Percentiles rank a stretch among this genome's conserved stretches.
phyloP scores from a whole-genome alignment of 2,797 vertebrate species.

The Sitta carolinensis region DNA sequence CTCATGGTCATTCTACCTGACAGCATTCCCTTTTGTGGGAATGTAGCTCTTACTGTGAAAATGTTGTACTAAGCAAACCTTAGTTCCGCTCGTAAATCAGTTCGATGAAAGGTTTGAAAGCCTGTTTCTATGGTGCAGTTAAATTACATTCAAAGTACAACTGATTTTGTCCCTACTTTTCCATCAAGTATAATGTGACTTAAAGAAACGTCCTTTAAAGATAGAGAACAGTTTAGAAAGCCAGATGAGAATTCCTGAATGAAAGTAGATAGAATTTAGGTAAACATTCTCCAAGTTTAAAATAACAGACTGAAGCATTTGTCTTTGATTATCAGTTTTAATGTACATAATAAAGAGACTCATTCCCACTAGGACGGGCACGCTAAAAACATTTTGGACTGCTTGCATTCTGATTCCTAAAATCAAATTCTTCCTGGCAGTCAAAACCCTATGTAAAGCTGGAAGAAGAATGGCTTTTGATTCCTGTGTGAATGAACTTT shows the following conservation, averaged over 20 bases:
- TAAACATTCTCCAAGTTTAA: constrained; percentile 25
- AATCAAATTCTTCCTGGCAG: neutral
- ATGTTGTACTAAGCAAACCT: constrained; percentile 29
- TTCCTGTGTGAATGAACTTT: neutral
- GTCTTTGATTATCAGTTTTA: constrained; percentile 40
- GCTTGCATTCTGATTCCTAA: neutral
- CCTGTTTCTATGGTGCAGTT: constrained; percentile 54
- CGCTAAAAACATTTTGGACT: neutral
- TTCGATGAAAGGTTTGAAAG: constrained; percentile 43
- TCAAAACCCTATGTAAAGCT: neutral
- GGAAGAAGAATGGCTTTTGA: neutral
- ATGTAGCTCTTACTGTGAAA: constrained; percentile 54
- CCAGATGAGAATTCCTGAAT: constrained; percentile 16
- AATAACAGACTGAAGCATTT: constrained; percentile 13
- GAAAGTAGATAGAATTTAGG: constrained; percentile 17
- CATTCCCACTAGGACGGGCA: neutral
- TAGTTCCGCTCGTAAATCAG: constrained; percentile 58
- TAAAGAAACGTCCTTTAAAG: constrained; percentile 11
- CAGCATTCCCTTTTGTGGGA: constrained; percentile 38
- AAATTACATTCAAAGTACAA: constrained; percentile 50
- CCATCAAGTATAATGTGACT: constrained; percentile 32
- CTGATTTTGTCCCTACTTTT: constrained; percentile 55
- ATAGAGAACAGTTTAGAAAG: neutral
- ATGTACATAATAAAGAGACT: neutral
- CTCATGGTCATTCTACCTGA: constrained; percentile 44